phyloP scores from a whole-genome alignment of 2,113 vertebrate genomes.

The Psittacus erithacus region DNA sequence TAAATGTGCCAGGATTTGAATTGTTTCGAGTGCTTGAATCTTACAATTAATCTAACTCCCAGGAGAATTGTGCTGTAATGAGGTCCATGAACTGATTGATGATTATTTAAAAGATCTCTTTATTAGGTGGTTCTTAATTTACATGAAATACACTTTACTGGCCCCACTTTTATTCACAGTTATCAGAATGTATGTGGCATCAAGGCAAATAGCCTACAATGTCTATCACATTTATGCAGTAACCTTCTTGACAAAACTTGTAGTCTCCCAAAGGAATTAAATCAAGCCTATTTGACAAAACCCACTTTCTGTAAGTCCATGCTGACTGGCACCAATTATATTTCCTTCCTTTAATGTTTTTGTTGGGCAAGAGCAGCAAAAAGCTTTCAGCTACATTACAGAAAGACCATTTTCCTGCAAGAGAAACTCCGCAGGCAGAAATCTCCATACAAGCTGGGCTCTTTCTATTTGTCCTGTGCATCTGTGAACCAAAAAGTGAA shows the following conservation, averaged over 20 bases:
- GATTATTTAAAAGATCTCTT: not conserved
- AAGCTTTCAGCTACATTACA: not conserved
- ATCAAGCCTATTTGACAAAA: not conserved
- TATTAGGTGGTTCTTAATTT: not conserved
- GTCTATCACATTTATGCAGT: not conserved
- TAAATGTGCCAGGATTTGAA: not conserved
- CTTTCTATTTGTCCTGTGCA: not conserved
- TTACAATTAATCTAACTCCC: not conserved
- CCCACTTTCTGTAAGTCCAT: not conserved
- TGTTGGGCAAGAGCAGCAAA: not conserved
- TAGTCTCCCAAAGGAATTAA: constrained; percentile 5
- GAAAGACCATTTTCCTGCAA: not conserved
- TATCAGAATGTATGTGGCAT: constrained; percentile 16
- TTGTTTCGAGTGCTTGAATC: not conserved
- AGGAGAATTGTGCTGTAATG: not conserved
- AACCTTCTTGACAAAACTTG: not conserved
- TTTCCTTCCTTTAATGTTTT: not conserved
- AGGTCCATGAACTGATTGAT: not conserved
- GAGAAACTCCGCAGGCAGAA: not conserved
- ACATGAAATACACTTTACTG: not conserved
- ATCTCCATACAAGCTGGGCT: not conserved
- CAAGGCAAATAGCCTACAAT: not conserved
- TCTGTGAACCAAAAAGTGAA: not conserved
- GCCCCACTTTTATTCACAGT: not conserved
- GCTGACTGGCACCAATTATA: not conserved